Percentiles rank a stretch among this genome's conserved stretches.
These are phyloP conservation scores for Seriola dumerili DNA, from an alignment of 2,113 vertebrate genomes.

Conservation along the genomic window DNA sequence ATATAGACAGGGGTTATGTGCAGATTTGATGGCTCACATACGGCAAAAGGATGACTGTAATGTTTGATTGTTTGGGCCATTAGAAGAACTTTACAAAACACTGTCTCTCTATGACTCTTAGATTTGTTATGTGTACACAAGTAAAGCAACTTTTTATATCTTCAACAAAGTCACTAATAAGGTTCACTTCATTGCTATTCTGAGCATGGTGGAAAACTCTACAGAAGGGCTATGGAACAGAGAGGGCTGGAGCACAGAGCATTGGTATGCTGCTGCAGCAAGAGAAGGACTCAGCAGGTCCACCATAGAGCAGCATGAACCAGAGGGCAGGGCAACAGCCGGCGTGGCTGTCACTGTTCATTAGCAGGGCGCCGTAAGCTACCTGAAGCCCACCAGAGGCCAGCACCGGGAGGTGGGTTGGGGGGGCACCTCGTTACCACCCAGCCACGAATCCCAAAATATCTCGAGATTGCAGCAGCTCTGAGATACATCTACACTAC, in stretches of 20 bases:
- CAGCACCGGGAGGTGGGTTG: neutral
- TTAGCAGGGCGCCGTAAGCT: constrained; percentile 68
- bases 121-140: constrained; percentile 7
- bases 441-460: constrained; percentile 33
- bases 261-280: constrained; percentile 74
- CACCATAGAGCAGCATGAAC: constrained; percentile 58
- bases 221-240: constrained; percentile 14
- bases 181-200: constrained; percentile 66
- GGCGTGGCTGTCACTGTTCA: constrained; percentile 75
- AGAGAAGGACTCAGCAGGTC: constrained; percentile 59
- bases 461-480: constrained; percentile 22
- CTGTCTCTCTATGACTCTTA: neutral
- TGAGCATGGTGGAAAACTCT: constrained; percentile 26
- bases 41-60: constrained; percentile 5
- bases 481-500: constrained; percentile 8
- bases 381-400: constrained; percentile 61
- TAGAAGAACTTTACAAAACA: constrained; percentile 1
- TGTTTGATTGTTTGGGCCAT: constrained; percentile 22
- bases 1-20: constrained; percentile 46
- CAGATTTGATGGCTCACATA: constrained; percentile 58
- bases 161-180: constrained; percentile 52
- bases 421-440: constrained; percentile 38
- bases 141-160: constrained; percentile 40
- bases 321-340: constrained; percentile 69
- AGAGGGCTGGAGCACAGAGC: constrained; percentile 15